Base-by-base conservation (phyloP, 2,797 vertebrate species). In the Denticeps clupeoides region DNA sequence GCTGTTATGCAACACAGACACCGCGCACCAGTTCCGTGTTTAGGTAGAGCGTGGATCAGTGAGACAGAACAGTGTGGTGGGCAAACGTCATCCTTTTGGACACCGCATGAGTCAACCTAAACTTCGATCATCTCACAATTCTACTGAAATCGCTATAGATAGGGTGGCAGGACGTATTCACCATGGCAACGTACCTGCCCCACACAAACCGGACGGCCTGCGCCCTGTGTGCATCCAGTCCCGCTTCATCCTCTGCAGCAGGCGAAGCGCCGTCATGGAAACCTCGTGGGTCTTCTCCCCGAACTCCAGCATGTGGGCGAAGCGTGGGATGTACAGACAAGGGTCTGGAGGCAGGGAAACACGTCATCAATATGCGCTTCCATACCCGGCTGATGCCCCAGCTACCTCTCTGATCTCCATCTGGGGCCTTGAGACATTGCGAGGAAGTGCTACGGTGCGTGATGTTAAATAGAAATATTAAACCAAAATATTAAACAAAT, bases 181-280 rank as follows among this genome's bases (percentile, higher is more conserved):
- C 6, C 25, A 11, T 27, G 15, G 2, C n/a, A 7, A 15, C 10
- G 0, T 72, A 97, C 93, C 93, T 61, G 93, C 93, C 1, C 93
- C 93, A 1, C 93, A 97, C 51, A 97, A 88, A 24, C 93, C 93
- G 0, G 93, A 95, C 0, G 93, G 93, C 2, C 93, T 76, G 10
- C 93, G 88, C 2, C 93, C 93, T 0, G 91, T 96, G 74, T 97
- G 93, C 91, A 99, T 97, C 93, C 93, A 97, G 73, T 97, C 94
- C 44, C 93, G 70, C 78, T 98, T 97, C 94, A 97, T 97, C 66
- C 93, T 84, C 80, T 97, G 92, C 43, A 98, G 70, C 10, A 98
- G 84, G 54, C 94, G 69, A 31, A 98, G 79, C 1, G 93, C 94
- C 0, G 93, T 98, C 94, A 97, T 98, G 52, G 92, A 96, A 23